Percentiles rank a stretch among this genome's conserved stretches.
These are phyloP conservation scores for Argyra leucocephala DNA, from an alignment of 2,888 invertebrate species.

Conservation along the genomic window DNA sequence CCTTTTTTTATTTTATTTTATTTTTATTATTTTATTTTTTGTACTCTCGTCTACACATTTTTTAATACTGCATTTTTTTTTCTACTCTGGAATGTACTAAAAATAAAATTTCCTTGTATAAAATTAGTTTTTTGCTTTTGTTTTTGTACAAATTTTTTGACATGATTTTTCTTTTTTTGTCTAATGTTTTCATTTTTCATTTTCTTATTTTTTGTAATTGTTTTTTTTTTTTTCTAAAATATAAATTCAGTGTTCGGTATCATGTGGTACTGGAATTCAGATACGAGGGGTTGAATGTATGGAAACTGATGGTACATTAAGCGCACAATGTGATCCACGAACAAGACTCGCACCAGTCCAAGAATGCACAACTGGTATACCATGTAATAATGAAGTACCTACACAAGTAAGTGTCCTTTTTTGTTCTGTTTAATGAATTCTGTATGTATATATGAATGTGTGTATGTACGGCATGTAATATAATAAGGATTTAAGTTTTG, in stretches of 20 bases:
- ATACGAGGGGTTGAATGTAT: constrained; percentile 74
- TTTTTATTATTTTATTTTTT: not conserved
- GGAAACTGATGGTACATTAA: constrained; percentile 48
- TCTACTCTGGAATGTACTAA: constrained; percentile 25
- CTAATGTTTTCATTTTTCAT: not conserved
- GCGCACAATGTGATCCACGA: constrained; percentile 56
- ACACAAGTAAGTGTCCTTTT: constrained; percentile 24
- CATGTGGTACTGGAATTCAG: constrained; percentile 80
- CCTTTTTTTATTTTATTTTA: constrained; percentile 12
- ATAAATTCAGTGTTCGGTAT: constrained; percentile 71
- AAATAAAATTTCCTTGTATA: no score
- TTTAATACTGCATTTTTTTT: constrained; percentile 13
- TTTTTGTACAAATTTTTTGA: not conserved
- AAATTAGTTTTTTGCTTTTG: not conserved
- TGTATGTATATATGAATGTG: no score
- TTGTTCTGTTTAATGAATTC: not conserved
- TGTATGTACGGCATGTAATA: not conserved
- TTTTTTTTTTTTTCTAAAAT: constrained; percentile 12
- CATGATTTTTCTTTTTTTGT: constrained; percentile 10
- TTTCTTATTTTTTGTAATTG: constrained; percentile 10
- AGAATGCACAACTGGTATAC: constrained; percentile 64
- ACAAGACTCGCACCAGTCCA: constrained; percentile 61
- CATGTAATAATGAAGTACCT: constrained; percentile 48
- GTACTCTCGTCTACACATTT: constrained; percentile 9
- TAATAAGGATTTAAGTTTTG: not conserved